Evolutionary conservation across 2,797 vertebrate genomes (phyloP).

Genomic region (Ceryle rudis): DNA sequence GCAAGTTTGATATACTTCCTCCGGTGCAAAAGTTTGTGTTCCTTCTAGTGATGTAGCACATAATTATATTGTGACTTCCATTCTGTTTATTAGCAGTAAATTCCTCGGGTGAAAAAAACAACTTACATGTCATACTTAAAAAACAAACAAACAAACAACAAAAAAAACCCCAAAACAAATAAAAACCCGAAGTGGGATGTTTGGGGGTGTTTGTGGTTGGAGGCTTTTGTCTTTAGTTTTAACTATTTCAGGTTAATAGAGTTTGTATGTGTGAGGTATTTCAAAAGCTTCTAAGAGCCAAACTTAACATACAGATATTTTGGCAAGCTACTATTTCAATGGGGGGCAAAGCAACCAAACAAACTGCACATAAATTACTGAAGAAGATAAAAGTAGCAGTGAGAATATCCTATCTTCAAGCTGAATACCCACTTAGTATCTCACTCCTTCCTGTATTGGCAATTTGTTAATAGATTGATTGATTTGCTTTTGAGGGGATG

Average conservation of each 20-base stretch:
- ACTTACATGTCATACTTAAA: background rate
- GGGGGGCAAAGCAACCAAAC: background rate
- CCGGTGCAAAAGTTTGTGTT: background rate
- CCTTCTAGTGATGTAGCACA: background rate
- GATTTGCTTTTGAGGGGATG: background rate
- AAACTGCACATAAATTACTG: background rate
- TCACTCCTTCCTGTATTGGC: background rate
- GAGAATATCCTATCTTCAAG: background rate
- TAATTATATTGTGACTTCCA: background rate
- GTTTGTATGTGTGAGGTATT: background rate
- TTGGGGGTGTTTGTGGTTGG: background rate
- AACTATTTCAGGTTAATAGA: background rate
- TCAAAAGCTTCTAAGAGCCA: background rate
- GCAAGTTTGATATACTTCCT: background rate
- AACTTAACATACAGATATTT: background rate
- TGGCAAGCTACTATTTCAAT: background rate
- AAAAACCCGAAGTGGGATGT: too few species aligned
- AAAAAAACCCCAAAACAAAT: background rate
- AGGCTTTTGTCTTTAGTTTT: background rate
- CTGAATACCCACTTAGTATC: background rate
- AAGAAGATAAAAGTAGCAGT: background rate
- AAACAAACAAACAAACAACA: background rate
- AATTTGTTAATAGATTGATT: background rate
- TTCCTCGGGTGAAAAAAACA: background rate
- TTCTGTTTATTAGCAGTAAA: background rate